phyloP scores from a whole-genome alignment of 2,888 invertebrate genomes.

The Synergus umbraculus region DNA sequence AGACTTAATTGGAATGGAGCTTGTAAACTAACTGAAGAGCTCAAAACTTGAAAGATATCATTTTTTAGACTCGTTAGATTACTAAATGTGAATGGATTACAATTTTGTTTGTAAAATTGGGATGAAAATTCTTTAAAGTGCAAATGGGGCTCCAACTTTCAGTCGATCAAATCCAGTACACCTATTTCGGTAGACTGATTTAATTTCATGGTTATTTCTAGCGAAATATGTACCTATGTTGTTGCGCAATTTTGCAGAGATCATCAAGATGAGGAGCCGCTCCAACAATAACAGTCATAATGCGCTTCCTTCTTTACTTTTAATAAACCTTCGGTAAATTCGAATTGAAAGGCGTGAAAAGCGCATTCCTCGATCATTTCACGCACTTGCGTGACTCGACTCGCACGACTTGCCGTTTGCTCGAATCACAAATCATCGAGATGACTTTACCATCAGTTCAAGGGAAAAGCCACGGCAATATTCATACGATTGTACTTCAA shows the following conservation, averaged over 20 bases:
- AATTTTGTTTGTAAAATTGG: no score
- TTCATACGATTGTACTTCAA: slow-evolving; percentile 14
- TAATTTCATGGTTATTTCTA: not conserved
- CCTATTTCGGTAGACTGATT: not conserved
- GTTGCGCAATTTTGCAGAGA: not conserved
- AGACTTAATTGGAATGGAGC: slow-evolving; percentile 15
- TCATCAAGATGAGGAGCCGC: not conserved
- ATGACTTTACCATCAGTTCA: slow-evolving; percentile 42
- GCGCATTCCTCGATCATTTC: slow-evolving; percentile 68
- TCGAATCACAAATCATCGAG: slow-evolving; percentile 38
- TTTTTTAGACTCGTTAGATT: not conserved
- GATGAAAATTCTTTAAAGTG: no score
- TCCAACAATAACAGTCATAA: slow-evolving; percentile 35
- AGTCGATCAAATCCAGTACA: not conserved
- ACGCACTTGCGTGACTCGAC: slow-evolving; percentile 49
- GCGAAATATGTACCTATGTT: not conserved
- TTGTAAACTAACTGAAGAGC: not conserved
- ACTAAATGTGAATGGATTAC: no score
- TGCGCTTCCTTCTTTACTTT: slow-evolving; percentile 43
- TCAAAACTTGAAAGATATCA: not conserved
- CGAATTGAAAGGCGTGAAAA: slow-evolving; percentile 72
- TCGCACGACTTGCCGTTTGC: slow-evolving; percentile 22
- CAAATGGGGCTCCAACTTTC: no score
- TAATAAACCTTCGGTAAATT: slow-evolving; percentile 58
- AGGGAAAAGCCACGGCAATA: slow-evolving; percentile 29